Conservation (phyloP, 2,888 invertebrate species). For the Drosophila emarginata region DNA sequence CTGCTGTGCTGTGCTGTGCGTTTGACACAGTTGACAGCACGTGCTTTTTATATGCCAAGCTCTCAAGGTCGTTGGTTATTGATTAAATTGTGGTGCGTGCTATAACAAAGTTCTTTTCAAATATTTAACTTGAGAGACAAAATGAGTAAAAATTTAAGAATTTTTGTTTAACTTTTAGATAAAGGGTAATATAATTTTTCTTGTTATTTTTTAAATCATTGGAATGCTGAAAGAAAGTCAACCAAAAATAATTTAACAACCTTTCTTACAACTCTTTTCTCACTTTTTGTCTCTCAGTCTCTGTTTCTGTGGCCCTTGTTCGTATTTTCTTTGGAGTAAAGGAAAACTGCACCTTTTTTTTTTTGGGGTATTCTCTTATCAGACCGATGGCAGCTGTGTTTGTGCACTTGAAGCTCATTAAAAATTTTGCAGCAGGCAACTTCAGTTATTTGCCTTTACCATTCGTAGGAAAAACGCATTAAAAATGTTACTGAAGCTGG, state of each 20-base stretch:
- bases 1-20: constrained; percentile 1
- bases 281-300: background rate
- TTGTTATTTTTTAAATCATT: no score
- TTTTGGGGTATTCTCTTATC: constrained; percentile 45
- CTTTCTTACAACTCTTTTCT: no score
- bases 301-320: background rate
- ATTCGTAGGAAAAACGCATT: constrained; percentile 57
- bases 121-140: no score
- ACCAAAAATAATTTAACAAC: no score
- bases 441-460: constrained; percentile 43
- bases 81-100: constrained; percentile 41
- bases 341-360: background rate
- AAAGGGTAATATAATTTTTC: no score
- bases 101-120: constrained; percentile 12
- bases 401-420: constrained; percentile 74
- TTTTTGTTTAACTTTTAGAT: no score
- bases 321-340: background rate
- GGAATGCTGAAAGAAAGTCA: no score
- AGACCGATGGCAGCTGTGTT: constrained; percentile 52
- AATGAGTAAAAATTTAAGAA: background rate
- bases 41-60: constrained; percentile 58
- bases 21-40: constrained; percentile 70
- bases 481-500: constrained; percentile 46
- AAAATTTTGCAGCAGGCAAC: constrained; percentile 57
- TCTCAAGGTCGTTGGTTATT: constrained; percentile 60